Conservation (phyloP, 2,797 vertebrate genomes). For the Amphiprion clarkii region DNA sequence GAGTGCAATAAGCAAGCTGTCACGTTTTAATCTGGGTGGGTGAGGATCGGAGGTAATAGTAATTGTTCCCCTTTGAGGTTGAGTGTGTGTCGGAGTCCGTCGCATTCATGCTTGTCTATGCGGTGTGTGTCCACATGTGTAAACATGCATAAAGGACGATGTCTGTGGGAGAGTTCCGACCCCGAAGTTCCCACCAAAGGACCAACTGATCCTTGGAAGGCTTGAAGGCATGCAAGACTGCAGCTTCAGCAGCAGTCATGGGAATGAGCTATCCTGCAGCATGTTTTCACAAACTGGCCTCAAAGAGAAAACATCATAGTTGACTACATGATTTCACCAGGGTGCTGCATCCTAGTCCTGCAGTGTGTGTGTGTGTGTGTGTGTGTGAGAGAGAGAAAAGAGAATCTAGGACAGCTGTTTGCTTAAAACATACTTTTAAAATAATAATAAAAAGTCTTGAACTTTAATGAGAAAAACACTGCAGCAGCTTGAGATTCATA, state of each 20-base stretch:
- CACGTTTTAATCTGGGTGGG: slow-evolving; percentile 73
- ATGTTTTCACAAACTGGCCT: slow-evolving; percentile 36
- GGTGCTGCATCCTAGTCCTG: slow-evolving; percentile 45
- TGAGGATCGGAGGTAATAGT: slow-evolving; percentile 32
- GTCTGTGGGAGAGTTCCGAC: slow-evolving; percentile 72
- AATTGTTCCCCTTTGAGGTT: slow-evolving; percentile 40
- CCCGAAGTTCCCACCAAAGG: slow-evolving; percentile 68
- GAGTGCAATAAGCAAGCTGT: slow-evolving; percentile 64
- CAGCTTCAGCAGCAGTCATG: slow-evolving; percentile 57
- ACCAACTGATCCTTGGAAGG: slow-evolving; percentile 40
- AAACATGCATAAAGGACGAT: slow-evolving; percentile 48
- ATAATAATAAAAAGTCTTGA: slow-evolving; percentile 17
- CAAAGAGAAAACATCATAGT: slow-evolving; percentile 33
- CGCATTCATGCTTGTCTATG: slow-evolving; percentile 6
- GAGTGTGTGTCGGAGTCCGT: slow-evolving; percentile 33
- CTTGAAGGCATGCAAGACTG: slow-evolving; percentile 44
- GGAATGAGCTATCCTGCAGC: slow-evolving; percentile 51
- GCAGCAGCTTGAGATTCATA: slow-evolving; percentile 36
- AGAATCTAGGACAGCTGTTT: slow-evolving; percentile 22
- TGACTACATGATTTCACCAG: slow-evolving; percentile 28
- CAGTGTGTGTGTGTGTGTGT: slow-evolving; percentile 22
- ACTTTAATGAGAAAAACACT: slow-evolving; percentile 57
- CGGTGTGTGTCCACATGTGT: slow-evolving; percentile 9
- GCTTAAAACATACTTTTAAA: slow-evolving; percentile 2
- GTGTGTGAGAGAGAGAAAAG: slow-evolving; percentile 12